Base-by-base conservation (phyloP, 2,888 invertebrate genomes). In the Drosophila robusta region DNA sequence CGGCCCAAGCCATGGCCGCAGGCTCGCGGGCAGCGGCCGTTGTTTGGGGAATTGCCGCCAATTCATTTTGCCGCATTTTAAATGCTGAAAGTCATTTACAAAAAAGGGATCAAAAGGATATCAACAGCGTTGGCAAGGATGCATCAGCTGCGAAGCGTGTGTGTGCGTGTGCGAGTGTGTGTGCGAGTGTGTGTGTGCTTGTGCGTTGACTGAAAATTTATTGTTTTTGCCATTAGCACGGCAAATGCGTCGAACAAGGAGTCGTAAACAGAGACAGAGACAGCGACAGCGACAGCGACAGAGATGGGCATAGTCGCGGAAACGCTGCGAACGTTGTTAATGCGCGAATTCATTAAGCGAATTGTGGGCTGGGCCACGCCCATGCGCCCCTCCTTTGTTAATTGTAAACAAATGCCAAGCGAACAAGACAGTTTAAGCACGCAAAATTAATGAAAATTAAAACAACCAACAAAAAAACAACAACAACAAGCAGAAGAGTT, bases 21-120 rank as follows among this genome's bases (percentile, higher is more conserved):
- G 58, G 38, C 26, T 7, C 32, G 26, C 12, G 49, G 58, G 24
- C 24, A 7, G n/a, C 44, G 49, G 18, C 16, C 38, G 46, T 26
- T 44, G 75, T 65, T 73, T 50, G 5, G 71, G 76, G 78, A 87
- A 85, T 84, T 77, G 87, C 80, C 78, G 77, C 70, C 87, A 85
- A 86, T 85, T 86, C 82, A 87, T 86, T 85, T 82, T 85, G 85
- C 75, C 82, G 75, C 85, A 83, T 85, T 86, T 86, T 82, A 87
- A 87, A 86, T 87, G 87, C 84, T 79, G 77, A 82, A 80, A 86
- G 84, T 87, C 80, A 86, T 87, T 86, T 80, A 75, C 75, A 75
- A 78, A 76, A 78, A 76, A 84, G 78, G 86, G 81, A 86, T 85
- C 79, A 81, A 85, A 81, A 79, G 78, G 83, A 85, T 85, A 85